Evolutionary conservation across 2,888 invertebrate genomes (phyloP), one percentile per base, ranked within the genome.

Genomic region (Congeria kusceri): DNA sequence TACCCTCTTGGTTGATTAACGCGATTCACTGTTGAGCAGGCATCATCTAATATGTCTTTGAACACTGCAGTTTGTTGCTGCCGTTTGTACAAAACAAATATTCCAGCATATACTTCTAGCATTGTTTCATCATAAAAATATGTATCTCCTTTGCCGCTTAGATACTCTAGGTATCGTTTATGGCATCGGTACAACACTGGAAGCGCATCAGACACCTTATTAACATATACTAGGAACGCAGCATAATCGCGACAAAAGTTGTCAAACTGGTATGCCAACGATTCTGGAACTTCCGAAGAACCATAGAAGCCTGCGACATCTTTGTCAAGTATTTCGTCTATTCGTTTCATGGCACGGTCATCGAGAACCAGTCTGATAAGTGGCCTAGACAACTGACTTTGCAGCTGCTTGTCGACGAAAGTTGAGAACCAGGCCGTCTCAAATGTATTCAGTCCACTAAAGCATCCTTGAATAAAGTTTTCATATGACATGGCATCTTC

Each of bases 401-500:
- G 77, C 13, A 86, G 73, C 20, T 71, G 77, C 56, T 78, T 74
- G 32, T 86, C 86, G 4, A 80, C 67, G 28, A 75, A 82, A 0
- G 82, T 56, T 18, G 72, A 75, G 20, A 86, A 85, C 86, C 86
- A 86, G 46, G 79, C 80, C 11, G 71, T 57, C 11, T 67, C 53
- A 15, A 66, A 32, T 5, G 73, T 46, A 13, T 58, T 61, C 27
- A 82, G 61, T 1, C 73, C 68, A 58, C 67, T 80, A 2, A 80
- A 49, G 3, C 77, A 84, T 44, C 78, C 80, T 23, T 64, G 67
- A 1, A 86, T 56, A 44, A 86, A 85, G 1, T 76, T 49, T 15
- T 77, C 63, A 58, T 77, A 85, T 9, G 84, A 80, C 3, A 86
- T 46, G 23, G 74, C 59, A 23, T 86, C 86, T 28, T 85, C 82